These are phyloP conservation scores for Latrodectus hesperus DNA, from an alignment of 2,888 invertebrate species.

Conservation along the genomic window DNA sequence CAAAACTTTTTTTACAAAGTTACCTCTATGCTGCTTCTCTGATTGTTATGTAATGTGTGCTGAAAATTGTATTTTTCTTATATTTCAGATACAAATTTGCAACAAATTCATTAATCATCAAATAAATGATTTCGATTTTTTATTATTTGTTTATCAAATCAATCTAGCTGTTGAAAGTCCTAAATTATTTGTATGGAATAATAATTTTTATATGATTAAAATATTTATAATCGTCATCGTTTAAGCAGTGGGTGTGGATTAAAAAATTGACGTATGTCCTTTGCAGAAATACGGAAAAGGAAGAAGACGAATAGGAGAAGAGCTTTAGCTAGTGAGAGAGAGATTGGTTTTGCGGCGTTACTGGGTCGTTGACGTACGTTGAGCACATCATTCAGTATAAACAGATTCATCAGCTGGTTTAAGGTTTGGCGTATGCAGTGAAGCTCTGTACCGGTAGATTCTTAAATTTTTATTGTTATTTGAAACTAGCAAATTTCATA, in stretches of 20 bases:
- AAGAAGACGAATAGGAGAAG: neutral
- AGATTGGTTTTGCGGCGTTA: constrained; percentile 1
- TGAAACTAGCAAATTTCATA: neutral
- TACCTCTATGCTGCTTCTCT: no score
- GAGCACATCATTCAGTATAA: neutral
- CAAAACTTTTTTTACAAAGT: no score
- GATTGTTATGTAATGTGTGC: no score
- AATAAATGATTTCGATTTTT: no score
- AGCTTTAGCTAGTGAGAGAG: neutral
- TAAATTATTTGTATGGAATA: no score
- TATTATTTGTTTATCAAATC: no score
- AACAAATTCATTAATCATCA: no score
- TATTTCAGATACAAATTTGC: no score
- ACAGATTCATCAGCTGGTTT: neutral
- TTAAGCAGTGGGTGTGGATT: constrained; percentile 54
- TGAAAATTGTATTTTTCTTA: no score
- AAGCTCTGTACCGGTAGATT: neutral
- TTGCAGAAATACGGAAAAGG: constrained; percentile 56
- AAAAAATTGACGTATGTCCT: constrained; percentile 65
- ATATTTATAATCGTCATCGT: constrained; percentile 45
- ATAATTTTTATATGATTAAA: no score
- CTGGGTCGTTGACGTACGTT: neutral
- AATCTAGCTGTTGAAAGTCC: no score
- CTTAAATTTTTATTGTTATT: neutral
- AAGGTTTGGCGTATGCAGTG: neutral